Evolutionary conservation across 2,888 invertebrate species (phyloP), one percentile per base, ranked within the genome.

Genomic region (Sarcophaga rosellei): DNA sequence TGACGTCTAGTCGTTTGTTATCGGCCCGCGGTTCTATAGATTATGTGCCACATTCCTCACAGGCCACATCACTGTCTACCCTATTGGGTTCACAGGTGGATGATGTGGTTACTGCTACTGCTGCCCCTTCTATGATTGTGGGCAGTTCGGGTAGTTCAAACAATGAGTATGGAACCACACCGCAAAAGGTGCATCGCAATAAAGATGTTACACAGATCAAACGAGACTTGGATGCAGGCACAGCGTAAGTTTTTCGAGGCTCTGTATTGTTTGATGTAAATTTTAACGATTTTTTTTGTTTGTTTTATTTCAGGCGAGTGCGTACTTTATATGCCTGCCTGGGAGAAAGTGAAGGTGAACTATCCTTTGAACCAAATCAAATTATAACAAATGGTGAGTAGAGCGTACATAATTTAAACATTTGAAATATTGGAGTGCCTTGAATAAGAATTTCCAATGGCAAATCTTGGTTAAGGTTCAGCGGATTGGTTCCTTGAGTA

Each of bases 311-410:
- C 93, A 96, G 97, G 93, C 95, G 97, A 92, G 99, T 99, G 87
- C 95, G 98, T 91, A 99, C 99, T 76, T 94, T 99, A 89, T 99
- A 99, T 94, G 97, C 98, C 75, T 99, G 99, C 93, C 95, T 98
- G 89, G 99, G 98, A 79, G 99, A 99, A 94, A 98, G 98, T 94
- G 98, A 98, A 92, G 97, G 98, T 88, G 99, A 99, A 94, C 94
- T 99, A 89, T 98, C 98, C 45, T 99, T 99, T 94, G 98, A 99
- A 94, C 98, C 99, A 88, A 99, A 99, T 95, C 98, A 99, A 95
- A 98, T 99, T 91, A 98, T 99, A 91, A 97, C 97, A 87, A 97
- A 99, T 95, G 98, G 99, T 98, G 94, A 91, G 89, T 89, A 15
- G 10, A 35, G 35, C 1, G 10, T 35, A 35, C 1, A 35, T 10